Evolutionary conservation across 2,888 invertebrate genomes (phyloP).

Genomic region (Oegoconia quadripuncta): DNA sequence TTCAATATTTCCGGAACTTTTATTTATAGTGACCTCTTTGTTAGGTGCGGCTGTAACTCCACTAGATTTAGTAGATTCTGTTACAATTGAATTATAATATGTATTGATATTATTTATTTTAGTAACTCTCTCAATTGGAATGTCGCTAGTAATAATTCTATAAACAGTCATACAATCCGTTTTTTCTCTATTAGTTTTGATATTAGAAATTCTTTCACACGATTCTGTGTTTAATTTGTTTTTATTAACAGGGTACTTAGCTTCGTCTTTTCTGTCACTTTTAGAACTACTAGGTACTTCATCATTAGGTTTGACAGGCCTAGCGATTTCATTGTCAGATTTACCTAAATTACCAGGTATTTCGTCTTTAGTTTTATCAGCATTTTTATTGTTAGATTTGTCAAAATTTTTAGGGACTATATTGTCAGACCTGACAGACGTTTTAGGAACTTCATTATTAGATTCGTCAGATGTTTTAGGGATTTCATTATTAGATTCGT

Average conservation of each 20-base stretch:
- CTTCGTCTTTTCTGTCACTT: too few species aligned
- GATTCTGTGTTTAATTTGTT: conserved; percentile 5
- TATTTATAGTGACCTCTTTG: conserved; percentile 12
- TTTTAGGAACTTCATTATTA: too few species aligned
- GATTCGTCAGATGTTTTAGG: too few species aligned
- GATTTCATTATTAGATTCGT: too few species aligned
- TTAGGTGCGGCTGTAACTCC: conserved; percentile 13
- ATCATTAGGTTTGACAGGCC: neutral
- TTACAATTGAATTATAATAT: neutral
- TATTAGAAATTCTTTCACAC: too few species aligned
- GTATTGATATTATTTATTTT: neutral
- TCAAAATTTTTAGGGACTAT: too few species aligned
- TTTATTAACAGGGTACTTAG: neutral
- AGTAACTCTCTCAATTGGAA: too few species aligned
- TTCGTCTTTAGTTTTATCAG: too few species aligned
- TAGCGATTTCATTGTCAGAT: neutral
- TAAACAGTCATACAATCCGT: conserved; percentile 35
- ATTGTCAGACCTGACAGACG: too few species aligned
- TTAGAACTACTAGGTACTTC: neutral
- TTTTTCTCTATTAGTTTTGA: conserved; percentile 16
- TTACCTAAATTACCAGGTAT: too few species aligned
- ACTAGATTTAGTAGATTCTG: neutral
- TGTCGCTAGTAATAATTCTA: conserved; percentile 27
- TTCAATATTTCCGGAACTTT: conserved; percentile 11
- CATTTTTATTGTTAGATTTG: too few species aligned